These are phyloP conservation scores for Planiliza haematocheilus DNA, from an alignment of 2,113 vertebrate genomes.

Conservation along the genomic window DNA sequence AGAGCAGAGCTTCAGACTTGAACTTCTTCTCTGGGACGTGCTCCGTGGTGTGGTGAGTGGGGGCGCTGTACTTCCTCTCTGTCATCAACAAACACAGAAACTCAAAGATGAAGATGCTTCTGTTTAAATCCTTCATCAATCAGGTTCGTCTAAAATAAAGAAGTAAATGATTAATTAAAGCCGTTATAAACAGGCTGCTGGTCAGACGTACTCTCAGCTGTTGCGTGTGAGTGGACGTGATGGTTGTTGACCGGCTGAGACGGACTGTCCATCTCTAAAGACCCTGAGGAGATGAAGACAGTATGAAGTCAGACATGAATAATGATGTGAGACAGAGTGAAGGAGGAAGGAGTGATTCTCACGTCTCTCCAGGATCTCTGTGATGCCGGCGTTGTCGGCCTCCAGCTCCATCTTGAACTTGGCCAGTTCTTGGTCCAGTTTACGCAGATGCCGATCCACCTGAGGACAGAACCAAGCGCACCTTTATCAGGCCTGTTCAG, in stretches of 20 bases:
- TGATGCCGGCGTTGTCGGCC: conserved; percentile 99
- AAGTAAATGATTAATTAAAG: too few relatives aligned
- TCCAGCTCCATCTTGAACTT: conserved; percentile 99
- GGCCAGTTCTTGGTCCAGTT: conserved; percentile 97
- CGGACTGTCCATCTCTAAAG: conserved; percentile 96
- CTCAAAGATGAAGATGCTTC: too few relatives aligned
- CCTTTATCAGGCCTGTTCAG: background rate
- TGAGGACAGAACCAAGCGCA: conserved; percentile 64
- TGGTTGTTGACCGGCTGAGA: conserved; percentile 99
- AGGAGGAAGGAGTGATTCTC: conserved; percentile 57
- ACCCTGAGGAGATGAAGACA: conserved; percentile 77
- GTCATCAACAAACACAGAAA: conserved; percentile 23
- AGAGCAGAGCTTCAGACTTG: conserved; percentile 98
- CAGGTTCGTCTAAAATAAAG: too few relatives aligned
- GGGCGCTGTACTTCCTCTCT: conserved; percentile 96
- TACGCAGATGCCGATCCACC: conserved; percentile 98
- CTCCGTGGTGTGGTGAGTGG: conserved; percentile 93
- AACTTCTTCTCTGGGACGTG: conserved; percentile 99
- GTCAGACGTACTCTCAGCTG: conserved; percentile 88
- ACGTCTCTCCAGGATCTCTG: conserved; percentile 98
- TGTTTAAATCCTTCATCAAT: too few relatives aligned
- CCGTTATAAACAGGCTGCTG: too few relatives aligned
- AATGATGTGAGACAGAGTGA: background rate
- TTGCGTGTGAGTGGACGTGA: conserved; percentile 93
- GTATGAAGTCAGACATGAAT: background rate